Evolutionary conservation across 2,113 vertebrate species (phyloP).

Genomic region (Dissostichus mawsoni): DNA sequence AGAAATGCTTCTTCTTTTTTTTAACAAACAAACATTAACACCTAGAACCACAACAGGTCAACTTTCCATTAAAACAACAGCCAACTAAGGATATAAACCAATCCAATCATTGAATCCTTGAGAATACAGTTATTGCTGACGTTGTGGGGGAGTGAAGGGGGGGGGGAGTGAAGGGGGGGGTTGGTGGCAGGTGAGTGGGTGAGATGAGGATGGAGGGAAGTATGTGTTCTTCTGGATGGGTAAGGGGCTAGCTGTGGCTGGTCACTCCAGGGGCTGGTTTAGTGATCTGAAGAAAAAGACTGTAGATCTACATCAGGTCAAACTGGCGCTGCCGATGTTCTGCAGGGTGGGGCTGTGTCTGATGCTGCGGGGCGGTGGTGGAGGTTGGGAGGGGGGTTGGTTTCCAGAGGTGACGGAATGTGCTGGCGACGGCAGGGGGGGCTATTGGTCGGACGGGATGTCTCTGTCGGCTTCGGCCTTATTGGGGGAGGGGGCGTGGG

Average conservation of each 20-base stretch:
- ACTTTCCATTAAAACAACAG: constrained; percentile 77
- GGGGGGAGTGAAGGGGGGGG: neutral
- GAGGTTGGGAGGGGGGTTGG: constrained; percentile 42
- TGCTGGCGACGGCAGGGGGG: constrained; percentile 71
- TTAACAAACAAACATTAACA: constrained; percentile 73
- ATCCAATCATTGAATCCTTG: constrained; percentile 84
- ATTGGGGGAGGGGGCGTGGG: constrained; percentile 89
- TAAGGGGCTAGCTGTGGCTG: constrained; percentile 47
- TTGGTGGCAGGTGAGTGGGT: constrained; percentile 3
- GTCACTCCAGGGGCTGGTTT: constrained; percentile 80
- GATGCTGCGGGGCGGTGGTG: constrained; percentile 73
- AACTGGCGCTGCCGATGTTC: constrained; percentile 69
- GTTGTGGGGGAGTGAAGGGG: constrained; percentile 53
- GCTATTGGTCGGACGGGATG: constrained; percentile 94
- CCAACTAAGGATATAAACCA: constrained; percentile 76
- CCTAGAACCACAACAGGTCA: constrained; percentile 78
- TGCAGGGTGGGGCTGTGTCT: constrained; percentile 66
- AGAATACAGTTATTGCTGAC: constrained; percentile 87
- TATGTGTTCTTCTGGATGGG: constrained; percentile 45
- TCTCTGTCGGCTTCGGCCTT: constrained; percentile 96
- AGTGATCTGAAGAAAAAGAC: constrained; percentile 80
- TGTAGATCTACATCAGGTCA: constrained; percentile 71
- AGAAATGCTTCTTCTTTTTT: constrained; percentile 61
- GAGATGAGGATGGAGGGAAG: constrained; percentile 54
- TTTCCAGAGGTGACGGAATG: constrained; percentile 84